Conservation (phyloP, 2,113 vertebrate species). For the Ophthalmolycus amberensis region DNA sequence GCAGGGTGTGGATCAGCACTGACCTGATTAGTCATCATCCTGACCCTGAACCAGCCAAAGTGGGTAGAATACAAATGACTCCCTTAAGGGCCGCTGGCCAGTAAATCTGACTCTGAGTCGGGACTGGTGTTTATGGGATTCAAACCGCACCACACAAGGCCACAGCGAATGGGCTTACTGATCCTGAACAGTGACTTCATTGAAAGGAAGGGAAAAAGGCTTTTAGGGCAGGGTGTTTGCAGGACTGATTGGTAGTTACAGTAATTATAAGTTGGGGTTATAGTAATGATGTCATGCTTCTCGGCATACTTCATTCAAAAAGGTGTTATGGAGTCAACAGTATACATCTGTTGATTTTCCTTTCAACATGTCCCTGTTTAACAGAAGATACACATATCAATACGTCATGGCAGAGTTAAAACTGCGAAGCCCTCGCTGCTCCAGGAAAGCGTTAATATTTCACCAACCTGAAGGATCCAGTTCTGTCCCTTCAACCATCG, state of each 20-base stretch:
- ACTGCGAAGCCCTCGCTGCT: conserved; percentile 29
- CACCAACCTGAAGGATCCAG: conserved; percentile 13
- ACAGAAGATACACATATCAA: conserved; percentile 29
- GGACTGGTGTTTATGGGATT: conserved; percentile 70
- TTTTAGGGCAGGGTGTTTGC: conserved; percentile 51
- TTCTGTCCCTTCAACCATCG: conserved; percentile 49
- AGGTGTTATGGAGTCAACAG: conserved; percentile 28
- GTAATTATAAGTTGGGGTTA: conserved; percentile 34
- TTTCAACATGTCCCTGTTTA: conserved; percentile 16
- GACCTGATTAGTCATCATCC: conserved; percentile 74
- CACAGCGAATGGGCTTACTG: conserved; percentile 53
- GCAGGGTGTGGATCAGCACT: conserved; percentile 66
- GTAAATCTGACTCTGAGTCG: conserved; percentile 77
- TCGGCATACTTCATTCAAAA: conserved; percentile 24
- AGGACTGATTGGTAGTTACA: conserved; percentile 49
- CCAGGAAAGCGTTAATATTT: conserved; percentile 66
- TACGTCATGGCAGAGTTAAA: conserved; percentile 41
- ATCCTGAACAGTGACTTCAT: conserved; percentile 64
- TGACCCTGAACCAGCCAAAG: conserved; percentile 72
- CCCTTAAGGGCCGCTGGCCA: conserved; percentile 50
- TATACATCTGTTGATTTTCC: conserved; percentile 19
- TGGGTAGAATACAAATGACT: conserved; percentile 69
- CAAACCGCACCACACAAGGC: conserved; percentile 69
- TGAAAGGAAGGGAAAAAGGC: conserved; percentile 44
- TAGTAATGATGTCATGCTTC: conserved; percentile 27